Evolutionary conservation across 2,888 invertebrate species (phyloP).

Genomic region (Malthinus seriepunctatus): DNA sequence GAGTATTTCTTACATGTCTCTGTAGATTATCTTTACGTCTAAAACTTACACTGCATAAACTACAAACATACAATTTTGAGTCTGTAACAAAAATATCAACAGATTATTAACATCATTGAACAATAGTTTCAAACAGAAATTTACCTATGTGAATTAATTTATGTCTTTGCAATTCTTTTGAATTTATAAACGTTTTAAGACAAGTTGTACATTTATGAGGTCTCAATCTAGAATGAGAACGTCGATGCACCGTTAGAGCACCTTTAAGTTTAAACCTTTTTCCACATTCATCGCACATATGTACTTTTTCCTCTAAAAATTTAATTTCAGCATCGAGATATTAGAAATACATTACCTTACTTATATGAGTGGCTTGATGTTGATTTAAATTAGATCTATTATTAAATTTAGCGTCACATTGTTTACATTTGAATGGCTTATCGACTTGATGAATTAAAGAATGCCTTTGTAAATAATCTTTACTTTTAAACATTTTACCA

Average conservation of each 20-base stretch:
- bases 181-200: constrained; percentile 67
- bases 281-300: constrained; percentile 63
- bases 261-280: constrained; percentile 64
- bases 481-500: constrained; percentile 63
- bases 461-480: constrained; percentile 64
- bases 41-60: constrained; percentile 70
- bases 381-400: constrained; percentile 71
- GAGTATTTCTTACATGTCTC: constrained; percentile 76
- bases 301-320: constrained; percentile 57
- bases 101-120: background rate
- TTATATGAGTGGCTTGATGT: constrained; percentile 64
- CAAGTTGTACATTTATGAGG: constrained; percentile 68
- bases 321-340: background rate
- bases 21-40: constrained; percentile 77
- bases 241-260: constrained; percentile 61
- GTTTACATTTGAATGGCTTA: constrained; percentile 63
- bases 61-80: constrained; percentile 71
- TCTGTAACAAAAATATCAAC: constrained; percentile 55
- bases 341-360: constrained; percentile 43
- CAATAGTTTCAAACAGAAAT: background rate
- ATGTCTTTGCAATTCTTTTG: constrained; percentile 72
- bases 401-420: constrained; percentile 63
- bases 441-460: constrained; percentile 64
- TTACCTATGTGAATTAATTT: constrained; percentile 69
- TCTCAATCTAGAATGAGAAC: constrained; percentile 58